These are phyloP conservation scores for Muschampia plurimacula DNA, from an alignment of 2,888 invertebrate species.

Conservation along the genomic window DNA sequence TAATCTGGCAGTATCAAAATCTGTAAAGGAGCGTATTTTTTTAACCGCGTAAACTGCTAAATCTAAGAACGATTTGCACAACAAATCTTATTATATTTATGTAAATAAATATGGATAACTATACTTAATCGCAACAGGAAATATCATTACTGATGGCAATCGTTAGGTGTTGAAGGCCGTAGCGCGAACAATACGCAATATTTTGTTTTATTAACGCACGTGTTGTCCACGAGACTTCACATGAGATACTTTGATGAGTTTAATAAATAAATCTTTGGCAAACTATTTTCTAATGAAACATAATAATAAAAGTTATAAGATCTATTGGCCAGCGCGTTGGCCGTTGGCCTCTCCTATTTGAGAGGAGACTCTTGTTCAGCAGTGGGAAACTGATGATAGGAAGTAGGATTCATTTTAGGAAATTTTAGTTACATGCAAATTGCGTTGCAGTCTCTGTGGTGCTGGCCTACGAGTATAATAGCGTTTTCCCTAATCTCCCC, in stretches of 20 bases:
- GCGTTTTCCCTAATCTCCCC: too few relatives aligned
- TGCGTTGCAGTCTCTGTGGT: too few relatives aligned
- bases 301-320: background rate
- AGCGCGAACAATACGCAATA: constrained; percentile 24
- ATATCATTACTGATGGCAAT: background rate
- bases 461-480: too few relatives aligned
- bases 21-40: too few relatives aligned
- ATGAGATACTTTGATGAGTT: background rate
- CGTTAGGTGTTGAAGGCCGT: constrained; percentile 5
- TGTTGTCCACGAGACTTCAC: constrained; percentile 8
- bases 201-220: constrained; percentile 28
- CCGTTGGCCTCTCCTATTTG: too few relatives aligned
- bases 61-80: background rate
- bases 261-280: background rate
- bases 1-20: too few relatives aligned
- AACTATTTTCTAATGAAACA: background rate
- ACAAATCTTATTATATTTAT: background rate
- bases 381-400: too few relatives aligned
- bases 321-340: too few relatives aligned
- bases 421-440: too few relatives aligned
- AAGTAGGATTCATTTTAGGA: too few relatives aligned
- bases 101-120: background rate
- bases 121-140: constrained; percentile 11
- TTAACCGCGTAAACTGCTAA: too few relatives aligned
- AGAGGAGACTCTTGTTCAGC: too few relatives aligned